Conservation (phyloP, 2,888 invertebrate genomes). For the Cistogaster globosa region DNA sequence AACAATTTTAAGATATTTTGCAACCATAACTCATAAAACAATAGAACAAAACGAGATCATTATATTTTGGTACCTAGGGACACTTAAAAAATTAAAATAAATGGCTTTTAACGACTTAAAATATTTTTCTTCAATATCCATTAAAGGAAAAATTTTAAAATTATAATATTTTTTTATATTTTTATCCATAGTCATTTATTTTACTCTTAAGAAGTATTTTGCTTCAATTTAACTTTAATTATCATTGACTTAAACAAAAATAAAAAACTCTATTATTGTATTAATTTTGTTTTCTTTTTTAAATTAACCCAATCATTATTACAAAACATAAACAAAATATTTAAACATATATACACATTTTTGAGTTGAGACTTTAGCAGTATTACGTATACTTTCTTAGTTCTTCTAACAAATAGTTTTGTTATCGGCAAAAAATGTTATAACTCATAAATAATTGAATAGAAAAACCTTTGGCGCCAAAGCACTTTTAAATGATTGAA, state of each 20-base stretch:
- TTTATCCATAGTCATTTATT: too few relatives aligned
- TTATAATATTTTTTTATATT: too few relatives aligned
- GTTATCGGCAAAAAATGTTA: neutral
- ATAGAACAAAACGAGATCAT: too few relatives aligned
- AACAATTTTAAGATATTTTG: too few relatives aligned
- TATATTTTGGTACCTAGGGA: too few relatives aligned
- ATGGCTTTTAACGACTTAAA: too few relatives aligned
- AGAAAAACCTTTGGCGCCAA: slow-evolving; percentile 62
- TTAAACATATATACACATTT: neutral
- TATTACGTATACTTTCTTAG: slow-evolving; percentile 2
- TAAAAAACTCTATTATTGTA: neutral
- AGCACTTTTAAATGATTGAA: slow-evolving; percentile 51
- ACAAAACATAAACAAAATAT: neutral
- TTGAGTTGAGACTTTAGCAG: neutral
- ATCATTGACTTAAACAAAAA: neutral
- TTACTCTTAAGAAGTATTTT: too few relatives aligned
- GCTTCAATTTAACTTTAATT: too few relatives aligned
- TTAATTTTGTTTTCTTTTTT: slow-evolving; percentile 23
- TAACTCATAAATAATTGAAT: slow-evolving; percentile 61
- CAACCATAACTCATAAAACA: too few relatives aligned
- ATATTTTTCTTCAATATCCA: too few relatives aligned
- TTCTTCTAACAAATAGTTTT: slow-evolving; percentile 21
- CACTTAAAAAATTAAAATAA: too few relatives aligned
- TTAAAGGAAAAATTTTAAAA: too few relatives aligned
- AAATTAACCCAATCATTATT: slow-evolving; percentile 20